These are phyloP conservation scores for Polypedilum pembai DNA, from an alignment of 1,140 invertebrate species.

Conservation along the genomic window DNA sequence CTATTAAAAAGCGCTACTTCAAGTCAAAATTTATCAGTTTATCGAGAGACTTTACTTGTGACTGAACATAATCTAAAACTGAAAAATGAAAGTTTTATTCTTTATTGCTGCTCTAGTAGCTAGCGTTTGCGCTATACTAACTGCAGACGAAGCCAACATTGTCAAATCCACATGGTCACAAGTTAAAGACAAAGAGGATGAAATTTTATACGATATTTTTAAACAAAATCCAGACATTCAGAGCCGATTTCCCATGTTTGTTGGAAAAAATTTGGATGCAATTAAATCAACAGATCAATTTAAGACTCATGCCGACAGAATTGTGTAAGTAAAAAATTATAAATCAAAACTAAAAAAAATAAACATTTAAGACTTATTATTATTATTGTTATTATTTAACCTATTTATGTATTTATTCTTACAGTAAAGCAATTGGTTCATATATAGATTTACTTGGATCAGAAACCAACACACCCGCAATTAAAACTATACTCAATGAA, in stretches of 20 bases:
- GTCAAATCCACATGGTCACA: neutral
- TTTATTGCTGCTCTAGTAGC: neutral
- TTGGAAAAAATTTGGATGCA: neutral
- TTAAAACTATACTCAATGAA: neutral
- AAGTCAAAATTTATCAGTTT: neutral
- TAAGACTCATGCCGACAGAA: neutral
- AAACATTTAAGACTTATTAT: neutral
- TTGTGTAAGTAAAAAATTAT: neutral
- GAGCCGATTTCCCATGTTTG: neutral
- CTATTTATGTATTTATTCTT: no score
- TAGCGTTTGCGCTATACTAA: neutral
- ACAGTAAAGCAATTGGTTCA: neutral
- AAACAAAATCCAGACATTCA: constrained; percentile 6
- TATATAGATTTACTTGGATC: neutral
- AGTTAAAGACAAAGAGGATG: neutral
- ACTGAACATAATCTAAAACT: neutral
- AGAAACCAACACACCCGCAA: neutral
- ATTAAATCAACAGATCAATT: neutral
- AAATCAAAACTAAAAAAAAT: neutral
- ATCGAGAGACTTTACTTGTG: neutral
- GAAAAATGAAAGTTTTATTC: neutral
- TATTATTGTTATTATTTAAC: no score
- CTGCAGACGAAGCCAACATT: neutral
- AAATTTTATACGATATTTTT: neutral
- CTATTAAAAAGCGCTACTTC: neutral